These are phyloP conservation scores for Amorpha juglandis DNA, from an alignment of 2,888 invertebrate genomes.

Conservation along the genomic window DNA sequence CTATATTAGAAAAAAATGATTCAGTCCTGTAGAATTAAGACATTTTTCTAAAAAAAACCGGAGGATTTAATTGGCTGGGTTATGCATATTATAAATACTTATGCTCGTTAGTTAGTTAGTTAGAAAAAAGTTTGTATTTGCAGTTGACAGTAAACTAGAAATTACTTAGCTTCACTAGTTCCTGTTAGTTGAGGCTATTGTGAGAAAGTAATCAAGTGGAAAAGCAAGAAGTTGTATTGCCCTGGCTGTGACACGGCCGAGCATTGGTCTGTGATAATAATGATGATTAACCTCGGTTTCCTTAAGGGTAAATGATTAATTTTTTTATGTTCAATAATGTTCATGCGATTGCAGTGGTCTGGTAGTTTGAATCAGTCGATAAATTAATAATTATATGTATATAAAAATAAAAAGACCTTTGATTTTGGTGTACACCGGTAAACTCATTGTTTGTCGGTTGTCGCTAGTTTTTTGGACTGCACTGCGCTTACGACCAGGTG, in stretches of 20 bases:
- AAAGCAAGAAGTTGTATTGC: constrained; percentile 58
- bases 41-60: too few species aligned
- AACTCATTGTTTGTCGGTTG: too few species aligned
- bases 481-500: too few species aligned
- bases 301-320: constrained; percentile 34
- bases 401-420: too few species aligned
- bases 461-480: too few species aligned
- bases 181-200: constrained; percentile 63
- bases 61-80: too few species aligned
- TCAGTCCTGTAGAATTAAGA: too few species aligned
- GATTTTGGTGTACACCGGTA: too few species aligned
- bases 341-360: not conserved
- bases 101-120: not conserved
- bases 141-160: not conserved
- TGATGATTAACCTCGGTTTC: constrained; percentile 48
- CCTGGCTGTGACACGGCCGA: constrained; percentile 50
- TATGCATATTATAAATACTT: not conserved
- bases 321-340: constrained; percentile 1
- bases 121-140: not conserved
- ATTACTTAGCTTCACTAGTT: constrained; percentile 40
- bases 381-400: not conserved
- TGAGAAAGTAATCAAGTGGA: constrained; percentile 64
- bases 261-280: constrained; percentile 45
- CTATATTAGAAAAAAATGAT: too few species aligned
- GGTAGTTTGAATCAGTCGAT: not conserved